Percentiles rank a stretch among this genome's conserved stretches.
phyloP scores from a whole-genome alignment of 2,113 vertebrate genomes.

The Gila orcuttii region DNA sequence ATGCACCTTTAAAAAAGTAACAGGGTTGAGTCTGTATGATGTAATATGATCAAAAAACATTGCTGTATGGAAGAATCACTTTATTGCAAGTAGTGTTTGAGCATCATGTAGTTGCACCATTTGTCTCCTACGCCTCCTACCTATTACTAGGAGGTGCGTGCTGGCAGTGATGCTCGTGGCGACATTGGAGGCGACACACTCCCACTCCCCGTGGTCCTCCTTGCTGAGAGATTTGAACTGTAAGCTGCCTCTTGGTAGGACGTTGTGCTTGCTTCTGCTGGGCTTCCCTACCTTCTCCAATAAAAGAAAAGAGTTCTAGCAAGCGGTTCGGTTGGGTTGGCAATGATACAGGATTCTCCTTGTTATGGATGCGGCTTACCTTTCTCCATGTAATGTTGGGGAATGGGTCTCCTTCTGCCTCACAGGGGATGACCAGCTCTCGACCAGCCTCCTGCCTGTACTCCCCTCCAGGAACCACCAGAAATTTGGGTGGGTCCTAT shows the following conservation, averaged over 20 bases:
- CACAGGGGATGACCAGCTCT: conserved; percentile 96
- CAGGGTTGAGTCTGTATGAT: background rate
- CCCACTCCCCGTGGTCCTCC: conserved; percentile 98
- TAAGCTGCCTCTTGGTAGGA: conserved; percentile 93
- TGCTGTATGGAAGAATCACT: background rate
- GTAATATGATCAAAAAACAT: background rate
- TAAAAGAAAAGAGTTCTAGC: conserved; percentile 17
- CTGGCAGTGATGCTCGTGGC: conserved; percentile 99
- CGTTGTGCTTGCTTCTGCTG: conserved; percentile 97
- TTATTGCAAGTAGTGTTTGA: background rate
- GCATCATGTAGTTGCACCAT: background rate
- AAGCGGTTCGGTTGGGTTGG: background rate
- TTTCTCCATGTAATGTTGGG: conserved; percentile 98
- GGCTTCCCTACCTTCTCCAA: conserved; percentile 93
- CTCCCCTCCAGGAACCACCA: conserved; percentile 99
- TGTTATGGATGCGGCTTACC: conserved; percentile 72
- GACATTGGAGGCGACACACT: conserved; percentile 96
- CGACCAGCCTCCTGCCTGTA: conserved; percentile 98
- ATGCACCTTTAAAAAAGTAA: background rate
- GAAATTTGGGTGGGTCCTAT: conserved; percentile 97
- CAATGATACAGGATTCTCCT: background rate
- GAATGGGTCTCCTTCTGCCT: conserved; percentile 96
- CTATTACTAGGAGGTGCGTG: conserved; percentile 95
- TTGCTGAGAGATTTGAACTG: conserved; percentile 96
- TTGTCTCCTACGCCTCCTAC: conserved; percentile 67